A percentile compares a stretch with the other conserved stretches of the same genome.
Conservation (phyloP, 2,888 invertebrate genomes). For the Drosophila eohydei region DNA sequence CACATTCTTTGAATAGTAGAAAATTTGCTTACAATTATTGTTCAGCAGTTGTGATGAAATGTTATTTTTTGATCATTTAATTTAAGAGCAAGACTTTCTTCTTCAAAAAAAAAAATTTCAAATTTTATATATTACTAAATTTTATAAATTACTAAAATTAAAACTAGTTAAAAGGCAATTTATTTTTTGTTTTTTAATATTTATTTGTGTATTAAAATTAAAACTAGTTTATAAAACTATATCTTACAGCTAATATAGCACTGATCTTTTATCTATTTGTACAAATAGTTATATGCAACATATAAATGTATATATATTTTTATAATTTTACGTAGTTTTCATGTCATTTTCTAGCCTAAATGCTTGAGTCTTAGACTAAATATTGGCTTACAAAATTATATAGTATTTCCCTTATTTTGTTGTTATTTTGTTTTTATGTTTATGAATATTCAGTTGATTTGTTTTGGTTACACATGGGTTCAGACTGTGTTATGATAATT, state of each 20-base stretch:
- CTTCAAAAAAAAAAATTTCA: background rate
- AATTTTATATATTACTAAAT: background rate
- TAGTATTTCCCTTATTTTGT: background rate
- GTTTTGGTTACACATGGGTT: conserved; percentile 50
- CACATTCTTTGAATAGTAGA: background rate
- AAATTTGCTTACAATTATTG: background rate
- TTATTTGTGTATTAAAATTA: background rate
- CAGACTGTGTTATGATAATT: conserved; percentile 62
- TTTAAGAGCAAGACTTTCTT: background rate
- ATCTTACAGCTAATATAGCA: conserved; percentile 14
- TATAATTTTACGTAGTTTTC: conserved; percentile 11
- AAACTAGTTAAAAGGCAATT: background rate
- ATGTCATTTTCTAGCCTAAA: conserved; percentile 34
- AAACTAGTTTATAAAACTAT: conserved; percentile 8
- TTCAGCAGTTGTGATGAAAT: background rate
- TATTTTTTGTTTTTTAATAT: background rate
- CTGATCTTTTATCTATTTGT: conserved; percentile 26
- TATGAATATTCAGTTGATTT: conserved; percentile 53
- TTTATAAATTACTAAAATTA: too few relatives aligned
- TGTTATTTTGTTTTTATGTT: background rate
- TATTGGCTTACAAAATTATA: conserved; percentile 29
- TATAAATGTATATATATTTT: conserved; percentile 6
- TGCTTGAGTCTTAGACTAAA: conserved; percentile 51
- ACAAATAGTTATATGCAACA: conserved; percentile 32
- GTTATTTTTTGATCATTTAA: background rate